Percentiles rank a stretch among this genome's conserved stretches.
Conservation (phyloP, 2,113 vertebrate genomes). For the Corydoras maculifer region DNA sequence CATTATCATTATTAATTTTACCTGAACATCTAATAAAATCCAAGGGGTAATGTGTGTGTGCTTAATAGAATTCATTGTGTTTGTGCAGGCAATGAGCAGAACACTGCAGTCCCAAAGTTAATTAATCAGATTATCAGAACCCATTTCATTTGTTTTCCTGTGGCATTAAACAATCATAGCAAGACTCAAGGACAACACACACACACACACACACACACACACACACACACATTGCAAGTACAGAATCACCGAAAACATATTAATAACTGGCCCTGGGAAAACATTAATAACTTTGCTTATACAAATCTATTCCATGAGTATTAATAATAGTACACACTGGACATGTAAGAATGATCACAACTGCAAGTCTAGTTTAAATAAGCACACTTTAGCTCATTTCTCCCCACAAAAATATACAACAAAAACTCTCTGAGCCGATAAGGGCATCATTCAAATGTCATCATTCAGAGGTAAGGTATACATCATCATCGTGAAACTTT, state of each 20-base stretch:
- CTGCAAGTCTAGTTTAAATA: too few species aligned
- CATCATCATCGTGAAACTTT: too few species aligned
- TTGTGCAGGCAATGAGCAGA: neutral
- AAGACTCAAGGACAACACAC: constrained; percentile 18
- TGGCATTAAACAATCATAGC: neutral
- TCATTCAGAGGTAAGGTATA: too few species aligned
- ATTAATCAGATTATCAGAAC: constrained; percentile 29
- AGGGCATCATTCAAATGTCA: too few species aligned
- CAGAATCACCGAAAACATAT: neutral
- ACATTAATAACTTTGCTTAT: neutral
- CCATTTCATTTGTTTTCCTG: constrained; percentile 8
- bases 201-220: constrained; percentile 9
- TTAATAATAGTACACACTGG: neutral
- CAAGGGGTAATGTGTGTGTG: neutral
- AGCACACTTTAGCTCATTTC: too few species aligned
- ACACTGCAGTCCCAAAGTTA: constrained; percentile 13
- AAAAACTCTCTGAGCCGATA: too few species aligned
- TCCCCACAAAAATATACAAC: too few species aligned
- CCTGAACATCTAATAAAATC: constrained; percentile 4
- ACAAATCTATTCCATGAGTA: neutral
- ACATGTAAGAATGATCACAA: too few species aligned
- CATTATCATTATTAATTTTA: constrained; percentile 3
- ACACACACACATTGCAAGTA: neutral
- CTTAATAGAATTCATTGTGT: neutral
- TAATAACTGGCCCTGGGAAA: neutral